Conservation (phyloP, 2,888 invertebrate genomes). For the Adelphocoris suturalis region DNA sequence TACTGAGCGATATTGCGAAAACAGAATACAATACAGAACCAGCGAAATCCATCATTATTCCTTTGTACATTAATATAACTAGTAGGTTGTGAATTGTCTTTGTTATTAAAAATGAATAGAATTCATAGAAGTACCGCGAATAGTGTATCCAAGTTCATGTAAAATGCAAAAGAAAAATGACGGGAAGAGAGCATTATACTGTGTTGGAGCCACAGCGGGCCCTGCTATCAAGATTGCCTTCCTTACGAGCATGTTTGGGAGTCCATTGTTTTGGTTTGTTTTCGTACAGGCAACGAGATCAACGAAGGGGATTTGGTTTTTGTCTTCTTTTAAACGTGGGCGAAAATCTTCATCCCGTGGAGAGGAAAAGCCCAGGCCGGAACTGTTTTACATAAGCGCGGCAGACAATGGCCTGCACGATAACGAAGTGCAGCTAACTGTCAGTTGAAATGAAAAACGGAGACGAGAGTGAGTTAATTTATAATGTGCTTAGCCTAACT, state of each 20-base stretch:
- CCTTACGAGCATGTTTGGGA: not conserved
- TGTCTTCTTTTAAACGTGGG: not conserved
- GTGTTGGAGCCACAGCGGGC: not conserved
- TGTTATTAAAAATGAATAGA: too few relatives aligned
- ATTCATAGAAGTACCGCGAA: too few relatives aligned
- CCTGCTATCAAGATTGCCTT: conserved; percentile 7
- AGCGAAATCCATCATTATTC: too few relatives aligned
- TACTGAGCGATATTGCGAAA: too few relatives aligned
- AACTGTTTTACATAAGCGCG: conserved; percentile 37
- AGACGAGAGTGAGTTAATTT: not conserved
- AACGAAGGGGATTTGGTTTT: not conserved
- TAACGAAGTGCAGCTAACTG: conserved; percentile 14
- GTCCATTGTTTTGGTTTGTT: conserved; percentile 21
- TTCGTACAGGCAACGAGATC: conserved; percentile 18
- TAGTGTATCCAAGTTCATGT: conserved; percentile 25
- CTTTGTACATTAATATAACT: too few relatives aligned
- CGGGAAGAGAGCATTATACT: conserved; percentile 9
- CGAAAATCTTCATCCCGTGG: conserved; percentile 2
- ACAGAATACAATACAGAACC: too few relatives aligned
- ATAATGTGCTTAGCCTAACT: too few relatives aligned
- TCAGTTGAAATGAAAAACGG: not conserved
- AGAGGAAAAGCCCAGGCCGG: conserved; percentile 10
- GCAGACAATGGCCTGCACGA: not conserved
- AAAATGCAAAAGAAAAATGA: conserved; percentile 20
- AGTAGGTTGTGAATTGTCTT: too few relatives aligned